phyloP scores from a whole-genome alignment of 1,140 invertebrate genomes.

The Drosophila hydei region DNA sequence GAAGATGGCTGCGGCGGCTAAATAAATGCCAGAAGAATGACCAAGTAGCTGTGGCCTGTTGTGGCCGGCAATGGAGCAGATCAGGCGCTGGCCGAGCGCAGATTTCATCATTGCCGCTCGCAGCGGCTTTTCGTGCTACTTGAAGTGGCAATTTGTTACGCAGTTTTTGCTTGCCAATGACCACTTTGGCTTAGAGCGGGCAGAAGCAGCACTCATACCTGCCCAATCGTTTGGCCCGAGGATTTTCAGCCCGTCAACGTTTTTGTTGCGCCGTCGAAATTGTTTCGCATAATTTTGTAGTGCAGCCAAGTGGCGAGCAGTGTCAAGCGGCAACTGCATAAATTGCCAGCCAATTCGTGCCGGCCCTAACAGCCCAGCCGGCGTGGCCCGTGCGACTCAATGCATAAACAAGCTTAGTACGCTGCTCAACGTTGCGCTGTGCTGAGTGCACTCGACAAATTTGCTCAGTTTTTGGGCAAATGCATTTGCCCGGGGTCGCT shows the following conservation, averaged over 20 bases:
- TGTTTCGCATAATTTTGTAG: constrained; percentile 75
- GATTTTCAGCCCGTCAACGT: neutral
- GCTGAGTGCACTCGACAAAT: constrained; percentile 72
- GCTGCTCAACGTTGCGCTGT: constrained; percentile 45
- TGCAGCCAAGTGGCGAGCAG: constrained; percentile 73
- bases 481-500: constrained; percentile 35
- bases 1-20: constrained; percentile 35
- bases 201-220: constrained; percentile 23
- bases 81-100: constrained; percentile 24
- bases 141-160: constrained; percentile 66
- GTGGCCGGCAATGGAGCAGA: constrained; percentile 10
- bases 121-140: constrained; percentile 17
- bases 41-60: constrained; percentile 34
- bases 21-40: constrained; percentile 60
- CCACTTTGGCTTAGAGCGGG: constrained; percentile 1
- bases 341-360: constrained; percentile 41
- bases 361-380: neutral
- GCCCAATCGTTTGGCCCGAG: constrained; percentile 28
- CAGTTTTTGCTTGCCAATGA: constrained; percentile 55
- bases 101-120: constrained; percentile 13
- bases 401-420: constrained; percentile 68
- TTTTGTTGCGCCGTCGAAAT: constrained; percentile 73
- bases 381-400: neutral
- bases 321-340: constrained; percentile 67
- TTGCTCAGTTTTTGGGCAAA: constrained; percentile 72